Base-by-base conservation (phyloP, 2,888 invertebrate species). In the Phlogophora meticulosa region DNA sequence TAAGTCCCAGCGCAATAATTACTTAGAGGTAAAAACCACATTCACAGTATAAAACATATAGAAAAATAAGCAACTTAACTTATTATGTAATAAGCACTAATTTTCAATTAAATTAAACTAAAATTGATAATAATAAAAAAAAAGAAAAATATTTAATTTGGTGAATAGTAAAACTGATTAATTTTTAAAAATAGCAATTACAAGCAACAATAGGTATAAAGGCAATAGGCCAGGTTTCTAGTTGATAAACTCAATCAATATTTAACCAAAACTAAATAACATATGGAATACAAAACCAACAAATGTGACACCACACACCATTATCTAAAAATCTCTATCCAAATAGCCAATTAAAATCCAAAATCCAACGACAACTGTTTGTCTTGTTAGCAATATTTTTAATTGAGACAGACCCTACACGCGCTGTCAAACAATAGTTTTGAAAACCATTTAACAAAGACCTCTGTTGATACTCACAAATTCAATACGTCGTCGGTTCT, bases 381-480 rank as follows among this genome's bases (percentile, higher is more conserved):
- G 92, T 89, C 90, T 89, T 94, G 94, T 93, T 90, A 88, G 93
- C 91, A 88, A 92, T 94, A 93, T 93, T 94, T 94, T 95, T 94
- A 95, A 95, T 95, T 95, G 94, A 91, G 91, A 89, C 89, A 92
- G 86, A 90, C 93, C 92, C 92, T 85, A 84, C 86, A 88, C 90
- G 81, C 86, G 87, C 83, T 85, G 85, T 84, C 92, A 91, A 92
- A 94, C 92, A 93, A 92, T 94, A 92, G 93, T 93, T 91, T 82
- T 36, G 4, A 57, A 71, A 60, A 64, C 71, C 62, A 91, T 69
- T 80, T 75, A 72, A 77, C 45, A 7, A 22, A 76, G 92, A 87
- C 64, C 91, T 80, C 40, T 71, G 40, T 61, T 22, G 24, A 11
- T 55, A 58, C n/a, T 1, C 42, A 20, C 11, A 62, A 57, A 43